Evolutionary conservation across 2,113 vertebrate genomes (phyloP), one percentile per base, ranked within the genome.

Genomic region (Psilopsiagon aymara): DNA sequence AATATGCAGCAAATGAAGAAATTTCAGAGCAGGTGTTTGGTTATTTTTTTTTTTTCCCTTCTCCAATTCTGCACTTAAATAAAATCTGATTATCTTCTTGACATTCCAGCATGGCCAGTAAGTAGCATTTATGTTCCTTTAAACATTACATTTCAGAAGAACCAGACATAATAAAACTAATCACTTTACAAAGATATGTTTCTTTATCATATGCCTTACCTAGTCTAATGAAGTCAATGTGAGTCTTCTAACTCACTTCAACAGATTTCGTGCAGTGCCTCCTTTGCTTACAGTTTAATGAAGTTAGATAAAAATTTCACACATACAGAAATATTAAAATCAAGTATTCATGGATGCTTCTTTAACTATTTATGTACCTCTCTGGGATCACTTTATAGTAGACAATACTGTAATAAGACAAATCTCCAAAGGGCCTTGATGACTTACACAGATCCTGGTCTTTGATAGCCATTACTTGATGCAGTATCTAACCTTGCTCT

Each of bases 391-490:
- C 27, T 75, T 83, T 55, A 64, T 20, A 81, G 51, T 2, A 67
- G 20, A 24, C 33, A 95, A 75, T 17, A 75, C 17, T 10, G 18
- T 47, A 82, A 80, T 17, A 88, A 59, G 43, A 57, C 1, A 64
- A 63, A 82, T 10, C n/a, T 77, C 33, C 13, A 27, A 66, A 64
- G 47, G 23, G 17, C 18, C 35, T 37, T 91, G 60, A 47, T 49
- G 80, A 98, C 99, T 99, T 98, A 99, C 99, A 99, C 98, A 78
- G 99, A 99, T 94, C 99, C 98, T 1, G 99, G 99, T 81, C 98
- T 99, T 95, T 99, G 99, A 97, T 99, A 99, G 89, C 99, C 99
- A 44, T 99, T 99, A 97, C 97, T 99, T 39, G 98, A 98, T 5
- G 98, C 91, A 9, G 96, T 94, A 92, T 99, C 98, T 70, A 97